Base-by-base conservation (phyloP, 2,888 invertebrate genomes). In the Syrista parreyssii region DNA sequence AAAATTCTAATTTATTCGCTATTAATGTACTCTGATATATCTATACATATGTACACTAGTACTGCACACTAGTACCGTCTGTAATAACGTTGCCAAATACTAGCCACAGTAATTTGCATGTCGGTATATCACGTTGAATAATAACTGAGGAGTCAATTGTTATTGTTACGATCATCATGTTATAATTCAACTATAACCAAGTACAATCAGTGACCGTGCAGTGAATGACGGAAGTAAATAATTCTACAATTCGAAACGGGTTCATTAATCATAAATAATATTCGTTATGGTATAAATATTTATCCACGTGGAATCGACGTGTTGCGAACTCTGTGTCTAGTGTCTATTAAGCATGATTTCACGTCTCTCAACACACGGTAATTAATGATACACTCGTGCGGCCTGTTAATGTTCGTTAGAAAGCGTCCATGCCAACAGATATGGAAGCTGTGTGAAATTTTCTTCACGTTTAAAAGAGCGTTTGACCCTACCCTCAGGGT, bases 221-320 rank as follows among this genome's bases (percentile, higher is more conserved):
- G 80, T 79, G 78, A 79, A 84, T 79, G 78, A 80, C 82, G 79
- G 82, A 75, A 79, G 78, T 77, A 81, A 81, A 79, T 81, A 79
- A 76, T 78, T 79, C 76, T 76, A 78, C 79, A 81, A 81, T 81
- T 81, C 80, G 78, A 81, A 78, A 78, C 76, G 73, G 72, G 78
- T 79, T 79, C 82, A 82, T 83, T 83, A 84, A 80, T 81, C 83
- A 81, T 80, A 75, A 75, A 68, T 75, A 12, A 40, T 31, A 77
- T 74, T 35, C 36, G 55, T 74, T 32, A 32, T 31, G 71, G 71
- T 33, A 71, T 4, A 71, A 71, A 71, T 71, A 33, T 33, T 31
- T 33, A 33, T 71, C 71, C 33, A 31, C 4, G 71, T 12, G 12
- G 71, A 33, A 71, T 71, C 71, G 71, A 71, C 15, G 71, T 33